These are phyloP conservation scores for Euclidia mi DNA, from an alignment of 2,888 invertebrate species.

Conservation along the genomic window DNA sequence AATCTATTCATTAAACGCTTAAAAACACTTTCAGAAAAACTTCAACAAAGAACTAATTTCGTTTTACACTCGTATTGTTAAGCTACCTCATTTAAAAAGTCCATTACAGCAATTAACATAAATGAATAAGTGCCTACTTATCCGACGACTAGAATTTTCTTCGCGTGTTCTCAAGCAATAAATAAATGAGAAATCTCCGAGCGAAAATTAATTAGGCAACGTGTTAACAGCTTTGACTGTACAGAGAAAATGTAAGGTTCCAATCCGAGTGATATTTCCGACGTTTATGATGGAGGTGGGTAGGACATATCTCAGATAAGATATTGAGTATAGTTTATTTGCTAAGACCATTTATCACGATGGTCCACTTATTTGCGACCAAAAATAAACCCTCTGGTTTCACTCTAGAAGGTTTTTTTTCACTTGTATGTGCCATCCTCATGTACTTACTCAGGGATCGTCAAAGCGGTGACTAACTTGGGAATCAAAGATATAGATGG, in stretches of 20 bases:
- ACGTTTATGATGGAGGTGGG: not conserved
- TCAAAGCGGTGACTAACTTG: too few relatives aligned
- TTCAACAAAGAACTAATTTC: conserved; percentile 6
- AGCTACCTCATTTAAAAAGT: conserved; percentile 9
- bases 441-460: too few relatives aligned
- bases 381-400: too few relatives aligned
- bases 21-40: not conserved
- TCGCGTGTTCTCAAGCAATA: conserved; percentile 11
- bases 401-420: too few relatives aligned
- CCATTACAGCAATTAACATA: conserved; percentile 16
- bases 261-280: conserved; percentile 6
- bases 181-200: conserved; percentile 7
- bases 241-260: not conserved
- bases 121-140: conserved; percentile 10
- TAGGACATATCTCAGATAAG: too few relatives aligned
- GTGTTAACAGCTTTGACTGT: conserved; percentile 6
- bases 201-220: conserved; percentile 11
- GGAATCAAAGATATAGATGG: too few relatives aligned
- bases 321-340: too few relatives aligned
- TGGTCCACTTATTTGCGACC: too few relatives aligned
- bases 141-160: conserved; percentile 5
- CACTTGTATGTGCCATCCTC: too few relatives aligned
- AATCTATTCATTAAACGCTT: conserved; percentile 1
- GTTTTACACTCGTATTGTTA: conserved; percentile 11
- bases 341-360: too few relatives aligned